A percentile compares a stretch with the other conserved stretches of the same genome.
Evolutionary conservation across 1,140 invertebrate genomes (phyloP).

Genomic region (Cyclina sinensis): DNA sequence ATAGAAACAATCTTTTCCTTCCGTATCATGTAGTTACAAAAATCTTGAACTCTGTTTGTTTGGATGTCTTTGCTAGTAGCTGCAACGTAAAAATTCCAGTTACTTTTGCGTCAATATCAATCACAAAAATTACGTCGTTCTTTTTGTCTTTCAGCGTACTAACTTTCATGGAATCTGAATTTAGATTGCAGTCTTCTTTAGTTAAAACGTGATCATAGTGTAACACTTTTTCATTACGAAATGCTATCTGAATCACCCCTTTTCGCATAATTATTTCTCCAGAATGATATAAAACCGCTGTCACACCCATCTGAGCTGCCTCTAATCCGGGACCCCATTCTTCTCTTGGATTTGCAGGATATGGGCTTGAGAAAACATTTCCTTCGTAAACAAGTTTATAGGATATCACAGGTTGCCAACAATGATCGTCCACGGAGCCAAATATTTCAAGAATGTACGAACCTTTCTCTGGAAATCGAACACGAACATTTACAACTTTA

Average conservation of each 20-base stretch:
- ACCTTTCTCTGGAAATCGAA: conserved; percentile 46
- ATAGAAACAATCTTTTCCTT: conserved; percentile 30
- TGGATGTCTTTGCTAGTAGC: not conserved
- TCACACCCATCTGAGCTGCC: not conserved
- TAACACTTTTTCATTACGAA: not conserved
- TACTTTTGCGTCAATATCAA: conserved; percentile 37
- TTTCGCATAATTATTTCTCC: conserved; percentile 33
- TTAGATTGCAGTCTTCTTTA: not conserved
- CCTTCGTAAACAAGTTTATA: conserved; percentile 37
- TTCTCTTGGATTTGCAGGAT: conserved; percentile 39
- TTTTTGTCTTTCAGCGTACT: conserved; percentile 41
- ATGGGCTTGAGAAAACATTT: not conserved
- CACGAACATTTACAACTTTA: not conserved
- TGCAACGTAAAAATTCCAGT: conserved; percentile 35
- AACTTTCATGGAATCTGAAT: conserved; percentile 20
- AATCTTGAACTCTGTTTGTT: not conserved
- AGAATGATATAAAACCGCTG: conserved; percentile 17
- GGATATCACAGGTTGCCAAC: not conserved
- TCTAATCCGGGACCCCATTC: conserved; percentile 53
- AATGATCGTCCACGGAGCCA: not conserved
- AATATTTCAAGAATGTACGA: conserved; percentile 20
- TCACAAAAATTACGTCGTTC: conserved; percentile 37
- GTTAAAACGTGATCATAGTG: not conserved
- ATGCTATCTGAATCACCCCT: conserved; percentile 42
- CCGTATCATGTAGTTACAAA: conserved; percentile 51